A percentile compares a stretch with the other conserved stretches of the same genome.
phyloP scores from a whole-genome alignment of 1,140 invertebrate species.

The Heterodera schachtii region DNA sequence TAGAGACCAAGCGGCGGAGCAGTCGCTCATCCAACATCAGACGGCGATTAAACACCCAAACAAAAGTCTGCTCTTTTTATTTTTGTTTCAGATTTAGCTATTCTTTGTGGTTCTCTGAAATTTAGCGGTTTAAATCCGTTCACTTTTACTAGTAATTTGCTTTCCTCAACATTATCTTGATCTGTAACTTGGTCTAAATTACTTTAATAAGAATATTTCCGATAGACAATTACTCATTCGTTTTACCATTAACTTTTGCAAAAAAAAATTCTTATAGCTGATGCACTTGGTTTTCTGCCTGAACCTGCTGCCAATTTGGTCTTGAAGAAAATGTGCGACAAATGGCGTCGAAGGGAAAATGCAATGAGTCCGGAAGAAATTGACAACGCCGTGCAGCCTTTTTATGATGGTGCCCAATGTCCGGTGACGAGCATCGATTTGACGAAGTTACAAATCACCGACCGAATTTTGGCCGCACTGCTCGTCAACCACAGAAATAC shows the following conservation, averaged over 20 bases:
- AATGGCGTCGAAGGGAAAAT: conserved; percentile 23
- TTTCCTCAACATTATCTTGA: too few species aligned
- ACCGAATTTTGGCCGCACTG: conserved; percentile 30
- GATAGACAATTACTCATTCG: too few species aligned
- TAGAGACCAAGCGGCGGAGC: conserved; percentile 17
- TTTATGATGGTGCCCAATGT: conserved; percentile 17
- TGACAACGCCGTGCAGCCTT: conserved; percentile 23
- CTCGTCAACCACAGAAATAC: conserved; percentile 24
- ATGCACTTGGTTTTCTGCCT: conserved; percentile 5
- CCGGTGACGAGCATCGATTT: conserved; percentile 21
- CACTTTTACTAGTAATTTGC: too few species aligned
- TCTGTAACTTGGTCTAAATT: too few species aligned
- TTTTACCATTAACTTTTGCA: too few species aligned
- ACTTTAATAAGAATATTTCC: too few species aligned
- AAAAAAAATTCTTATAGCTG: neutral
- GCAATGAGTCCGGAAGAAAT: conserved; percentile 24
- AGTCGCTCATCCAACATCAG: conserved; percentile 26
- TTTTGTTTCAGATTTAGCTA: too few species aligned
- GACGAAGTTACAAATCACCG: conserved; percentile 24
- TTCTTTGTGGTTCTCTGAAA: too few species aligned
- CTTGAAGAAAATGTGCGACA: conserved; percentile 21
- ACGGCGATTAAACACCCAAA: conserved; percentile 7
- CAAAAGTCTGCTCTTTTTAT: neutral
- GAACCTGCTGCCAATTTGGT: conserved; percentile 12
- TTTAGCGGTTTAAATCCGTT: too few species aligned